Evolutionary conservation across 1,140 invertebrate genomes (phyloP).

Genomic region (Apolygus lucorum): DNA sequence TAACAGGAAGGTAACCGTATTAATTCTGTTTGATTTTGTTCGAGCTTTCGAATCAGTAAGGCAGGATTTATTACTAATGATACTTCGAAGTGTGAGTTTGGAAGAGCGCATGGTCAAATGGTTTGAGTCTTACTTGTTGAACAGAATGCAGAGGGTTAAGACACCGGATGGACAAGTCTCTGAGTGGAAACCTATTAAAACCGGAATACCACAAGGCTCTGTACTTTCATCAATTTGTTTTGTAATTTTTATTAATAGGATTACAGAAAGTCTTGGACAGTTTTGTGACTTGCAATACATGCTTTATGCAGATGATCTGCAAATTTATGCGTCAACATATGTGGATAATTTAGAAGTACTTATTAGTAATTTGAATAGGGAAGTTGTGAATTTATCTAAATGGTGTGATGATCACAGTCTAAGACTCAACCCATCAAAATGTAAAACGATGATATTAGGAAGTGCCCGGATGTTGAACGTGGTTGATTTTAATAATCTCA

Average conservation of each 20-base stretch:
- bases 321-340: not conserved
- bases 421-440: no score
- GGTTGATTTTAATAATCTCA: no score
- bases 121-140: not conserved
- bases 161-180: not conserved
- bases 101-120: not conserved
- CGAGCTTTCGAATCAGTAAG: constrained; percentile 4
- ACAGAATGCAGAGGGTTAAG: not conserved
- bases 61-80: not conserved
- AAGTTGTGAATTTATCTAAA: no score
- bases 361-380: not conserved
- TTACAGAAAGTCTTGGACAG: not conserved
- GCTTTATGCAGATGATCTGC: not conserved
- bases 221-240: not conserved
- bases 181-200: not conserved
- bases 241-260: not conserved
- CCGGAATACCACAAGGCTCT: not conserved
- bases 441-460: no score
- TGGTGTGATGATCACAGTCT: no score
- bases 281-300: not conserved
- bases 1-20: constrained; percentile 12
- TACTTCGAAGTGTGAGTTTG: not conserved
- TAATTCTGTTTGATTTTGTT: constrained; percentile 18
- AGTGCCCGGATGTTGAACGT: no score
- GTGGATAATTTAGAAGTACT: not conserved